Conservation (phyloP, 2,797 vertebrate genomes). For the Falco concolor region DNA sequence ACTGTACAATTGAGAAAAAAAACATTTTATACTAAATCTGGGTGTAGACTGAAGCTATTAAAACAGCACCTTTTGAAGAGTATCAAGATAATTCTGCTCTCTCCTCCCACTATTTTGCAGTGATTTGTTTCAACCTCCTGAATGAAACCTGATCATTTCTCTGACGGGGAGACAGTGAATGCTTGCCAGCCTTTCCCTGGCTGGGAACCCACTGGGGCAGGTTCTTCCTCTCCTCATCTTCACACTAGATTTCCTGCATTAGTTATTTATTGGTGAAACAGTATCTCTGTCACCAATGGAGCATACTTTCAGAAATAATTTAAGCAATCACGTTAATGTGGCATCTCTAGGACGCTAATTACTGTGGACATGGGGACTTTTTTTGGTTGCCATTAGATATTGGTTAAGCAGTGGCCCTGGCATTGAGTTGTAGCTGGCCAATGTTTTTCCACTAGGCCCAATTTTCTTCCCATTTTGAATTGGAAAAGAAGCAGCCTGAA, state of each 20-base stretch:
- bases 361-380: background rate
- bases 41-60: slow-evolving; percentile 21
- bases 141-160: slow-evolving; percentile 17
- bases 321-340: background rate
- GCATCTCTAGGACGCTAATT: background rate
- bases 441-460: background rate
- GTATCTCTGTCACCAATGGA: background rate
- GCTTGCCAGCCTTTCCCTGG: background rate
- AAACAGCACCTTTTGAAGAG: slow-evolving; percentile 27
- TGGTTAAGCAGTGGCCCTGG: background rate
- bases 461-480: slow-evolving; percentile 35
- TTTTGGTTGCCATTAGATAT: background rate
- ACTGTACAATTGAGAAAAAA: background rate
- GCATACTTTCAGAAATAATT: background rate
- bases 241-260: background rate
- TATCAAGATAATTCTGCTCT: background rate
- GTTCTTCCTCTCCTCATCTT: background rate
- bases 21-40: background rate
- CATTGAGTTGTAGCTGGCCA: background rate
- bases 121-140: slow-evolving; percentile 29
- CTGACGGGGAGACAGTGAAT: background rate
- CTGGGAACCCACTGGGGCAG: background rate
- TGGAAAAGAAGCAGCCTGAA: slow-evolving; percentile 15
- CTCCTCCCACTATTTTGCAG: background rate
- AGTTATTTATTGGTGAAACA: background rate